These are phyloP conservation scores for Drosophila nigrodunni DNA, from an alignment of 1,140 invertebrate species.

Conservation along the genomic window DNA sequence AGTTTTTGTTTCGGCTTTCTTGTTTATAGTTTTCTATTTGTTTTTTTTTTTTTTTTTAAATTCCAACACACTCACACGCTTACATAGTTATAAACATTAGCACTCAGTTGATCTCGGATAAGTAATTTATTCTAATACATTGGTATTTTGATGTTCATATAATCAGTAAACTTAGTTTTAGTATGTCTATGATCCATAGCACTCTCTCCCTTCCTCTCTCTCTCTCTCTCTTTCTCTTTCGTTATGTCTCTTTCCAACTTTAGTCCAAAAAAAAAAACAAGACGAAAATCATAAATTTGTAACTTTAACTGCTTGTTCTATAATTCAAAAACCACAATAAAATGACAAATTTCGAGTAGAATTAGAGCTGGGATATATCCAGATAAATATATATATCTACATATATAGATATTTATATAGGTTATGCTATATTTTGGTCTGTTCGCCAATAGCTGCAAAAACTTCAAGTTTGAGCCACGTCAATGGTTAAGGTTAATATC, in stretches of 20 bases:
- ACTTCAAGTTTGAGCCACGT: slow-evolving; percentile 43
- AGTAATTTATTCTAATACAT: slow-evolving; percentile 36
- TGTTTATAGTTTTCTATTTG: not conserved
- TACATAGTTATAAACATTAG: slow-evolving; percentile 45
- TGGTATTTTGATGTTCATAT: slow-evolving; percentile 29
- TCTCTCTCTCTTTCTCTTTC: not conserved
- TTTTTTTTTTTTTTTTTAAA: slow-evolving; percentile 11
- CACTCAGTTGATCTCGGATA: slow-evolving; percentile 36
- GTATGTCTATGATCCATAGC: slow-evolving; percentile 27
- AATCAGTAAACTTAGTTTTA: slow-evolving; percentile 40
- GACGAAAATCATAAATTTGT: slow-evolving; percentile 48
- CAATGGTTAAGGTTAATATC: slow-evolving; percentile 36
- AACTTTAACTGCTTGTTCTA: slow-evolving; percentile 31
- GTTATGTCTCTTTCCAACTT: slow-evolving; percentile 12
- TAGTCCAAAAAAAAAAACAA: slow-evolving; percentile 63
- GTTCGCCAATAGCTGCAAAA: slow-evolving; percentile 38
- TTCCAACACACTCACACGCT: slow-evolving; percentile 28
- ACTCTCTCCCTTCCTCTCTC: slow-evolving; percentile 4
- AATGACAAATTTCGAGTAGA: slow-evolving; percentile 1
- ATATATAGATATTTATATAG: slow-evolving; percentile 14
- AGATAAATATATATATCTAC: slow-evolving; percentile 12
- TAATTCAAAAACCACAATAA: slow-evolving; percentile 53
- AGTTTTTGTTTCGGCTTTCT: slow-evolving; percentile 4
- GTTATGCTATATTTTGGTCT: slow-evolving; percentile 57
- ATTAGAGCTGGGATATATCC: slow-evolving; percentile 4